Evolutionary conservation across 2,888 invertebrate genomes (phyloP).

Genomic region (Pterostichus niger): DNA sequence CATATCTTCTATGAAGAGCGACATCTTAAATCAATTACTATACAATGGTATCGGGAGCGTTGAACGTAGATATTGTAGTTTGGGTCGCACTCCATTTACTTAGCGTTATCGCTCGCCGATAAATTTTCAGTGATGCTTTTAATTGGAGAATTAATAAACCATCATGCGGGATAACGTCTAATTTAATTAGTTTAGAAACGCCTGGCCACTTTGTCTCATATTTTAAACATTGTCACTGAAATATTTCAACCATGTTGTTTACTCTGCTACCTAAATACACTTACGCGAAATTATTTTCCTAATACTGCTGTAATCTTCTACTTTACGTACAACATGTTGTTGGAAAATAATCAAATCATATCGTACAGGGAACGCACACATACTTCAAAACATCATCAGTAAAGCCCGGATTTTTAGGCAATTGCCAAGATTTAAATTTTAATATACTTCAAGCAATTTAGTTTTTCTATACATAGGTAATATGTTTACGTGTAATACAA

Average conservation of each 20-base stretch:
- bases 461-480: too few relatives aligned
- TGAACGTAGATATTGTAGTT: neutral
- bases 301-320: conserved; percentile 12
- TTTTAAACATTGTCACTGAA: conserved; percentile 42
- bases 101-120: conserved; percentile 60
- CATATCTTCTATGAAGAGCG: too few relatives aligned
- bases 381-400: neutral
- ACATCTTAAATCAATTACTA: too few relatives aligned
- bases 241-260: conserved; percentile 10
- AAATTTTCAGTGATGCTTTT: conserved; percentile 65
- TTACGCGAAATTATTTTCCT: neutral
- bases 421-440: too few relatives aligned
- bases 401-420: too few relatives aligned
- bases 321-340: neutral
- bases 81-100: conserved; percentile 49
- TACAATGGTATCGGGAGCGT: neutral
- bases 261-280: conserved; percentile 4
- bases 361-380: neutral
- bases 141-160: conserved; percentile 64
- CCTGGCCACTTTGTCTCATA: neutral
- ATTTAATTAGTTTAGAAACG: conserved; percentile 62
- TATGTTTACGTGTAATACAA: too few relatives aligned
- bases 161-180: conserved; percentile 62
- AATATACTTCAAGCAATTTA: too few relatives aligned
- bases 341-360: neutral